Conservation (phyloP, 2,113 vertebrate genomes). For the Ochotona princeps region DNA sequence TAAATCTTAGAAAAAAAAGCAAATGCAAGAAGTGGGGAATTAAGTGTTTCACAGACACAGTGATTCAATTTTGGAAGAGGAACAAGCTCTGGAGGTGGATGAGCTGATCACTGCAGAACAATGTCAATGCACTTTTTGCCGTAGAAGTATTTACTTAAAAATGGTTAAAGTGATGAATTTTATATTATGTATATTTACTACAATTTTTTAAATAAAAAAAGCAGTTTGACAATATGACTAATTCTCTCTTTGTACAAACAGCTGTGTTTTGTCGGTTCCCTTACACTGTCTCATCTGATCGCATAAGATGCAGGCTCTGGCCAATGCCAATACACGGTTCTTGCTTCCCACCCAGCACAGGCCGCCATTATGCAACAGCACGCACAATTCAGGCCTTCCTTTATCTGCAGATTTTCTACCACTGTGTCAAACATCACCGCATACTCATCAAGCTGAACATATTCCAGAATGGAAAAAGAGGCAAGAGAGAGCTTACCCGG, state of each 20-base stretch:
- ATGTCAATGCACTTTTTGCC: not conserved
- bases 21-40: not conserved
- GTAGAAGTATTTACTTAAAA: not conserved
- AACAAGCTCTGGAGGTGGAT: too few species aligned
- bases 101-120: too few species aligned
- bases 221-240: not conserved
- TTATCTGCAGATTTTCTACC: not conserved
- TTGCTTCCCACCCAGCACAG: not conserved
- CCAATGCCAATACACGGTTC: not conserved
- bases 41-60: not conserved
- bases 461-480: not conserved
- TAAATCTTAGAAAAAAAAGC: not conserved
- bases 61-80: too few species aligned
- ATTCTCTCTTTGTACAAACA: not conserved
- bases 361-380: not conserved
- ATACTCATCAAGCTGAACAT: not conserved
- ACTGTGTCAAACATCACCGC: not conserved
- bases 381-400: not conserved
- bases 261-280: not conserved
- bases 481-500: not conserved
- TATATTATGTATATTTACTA: not conserved
- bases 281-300: not conserved
- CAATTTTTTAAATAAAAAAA: not conserved
- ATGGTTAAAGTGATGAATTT: not conserved
- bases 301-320: not conserved